Conservation (phyloP, 2,113 vertebrate genomes). For the Tinamus guttatus region DNA sequence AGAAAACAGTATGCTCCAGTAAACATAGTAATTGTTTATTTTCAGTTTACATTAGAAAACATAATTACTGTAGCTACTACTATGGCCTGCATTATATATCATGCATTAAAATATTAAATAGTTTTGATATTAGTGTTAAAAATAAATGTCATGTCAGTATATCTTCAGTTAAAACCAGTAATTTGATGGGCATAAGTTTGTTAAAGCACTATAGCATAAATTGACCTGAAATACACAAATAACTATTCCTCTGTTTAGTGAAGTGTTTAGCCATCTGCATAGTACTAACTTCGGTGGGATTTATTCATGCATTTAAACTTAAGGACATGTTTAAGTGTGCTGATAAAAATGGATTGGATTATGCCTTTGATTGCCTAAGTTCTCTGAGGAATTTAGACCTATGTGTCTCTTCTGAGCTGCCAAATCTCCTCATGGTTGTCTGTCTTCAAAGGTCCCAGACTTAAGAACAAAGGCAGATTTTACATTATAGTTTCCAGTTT, state of each 20-base stretch:
- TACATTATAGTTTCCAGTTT: not conserved
- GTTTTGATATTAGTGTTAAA: not conserved
- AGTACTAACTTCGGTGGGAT: not conserved
- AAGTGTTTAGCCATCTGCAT: not conserved
- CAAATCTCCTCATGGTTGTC: not conserved
- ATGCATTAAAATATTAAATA: not conserved
- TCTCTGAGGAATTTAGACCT: not conserved
- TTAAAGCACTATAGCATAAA: not conserved
- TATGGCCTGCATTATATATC: not conserved
- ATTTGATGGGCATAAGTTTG: not conserved
- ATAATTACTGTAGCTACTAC: not conserved
- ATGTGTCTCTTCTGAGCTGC: not conserved
- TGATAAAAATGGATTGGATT: not conserved
- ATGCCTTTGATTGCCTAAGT: not conserved
- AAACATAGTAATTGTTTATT: not conserved
- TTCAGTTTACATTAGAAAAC: not conserved
- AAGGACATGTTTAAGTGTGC: not conserved
- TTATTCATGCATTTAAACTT: not conserved
- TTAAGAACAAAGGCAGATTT: slow-evolving; percentile 23
- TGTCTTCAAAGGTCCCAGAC: not conserved
- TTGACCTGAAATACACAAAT: not conserved
- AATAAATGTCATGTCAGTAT: not conserved
- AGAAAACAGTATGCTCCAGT: not conserved
- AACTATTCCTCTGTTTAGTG: not conserved
- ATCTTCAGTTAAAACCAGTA: not conserved